Percentiles rank a stretch among this genome's conserved stretches.
phyloP scores from a whole-genome alignment of 2,888 invertebrate genomes.

The Melinaea menophilus region DNA sequence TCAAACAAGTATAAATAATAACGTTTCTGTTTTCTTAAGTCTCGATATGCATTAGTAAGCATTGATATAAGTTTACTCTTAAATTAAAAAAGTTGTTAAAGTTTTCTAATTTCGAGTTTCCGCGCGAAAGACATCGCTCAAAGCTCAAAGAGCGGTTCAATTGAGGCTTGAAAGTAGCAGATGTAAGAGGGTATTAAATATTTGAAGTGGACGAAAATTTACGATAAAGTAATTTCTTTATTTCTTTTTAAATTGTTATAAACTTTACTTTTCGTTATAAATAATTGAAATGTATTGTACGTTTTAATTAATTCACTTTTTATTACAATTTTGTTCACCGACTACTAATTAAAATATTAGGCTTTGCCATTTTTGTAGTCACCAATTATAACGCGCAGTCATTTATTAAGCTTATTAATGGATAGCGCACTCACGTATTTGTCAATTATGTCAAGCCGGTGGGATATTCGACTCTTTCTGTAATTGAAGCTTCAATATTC shows the following conservation, averaged over 20 bases:
- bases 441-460: slow-evolving; percentile 46
- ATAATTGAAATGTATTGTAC: not conserved
- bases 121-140: not conserved
- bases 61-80: not conserved
- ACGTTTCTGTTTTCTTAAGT: too few relatives aligned
- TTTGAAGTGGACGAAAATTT: not conserved
- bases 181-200: not conserved
- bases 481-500: slow-evolving; percentile 62
- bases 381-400: too few relatives aligned
- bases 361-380: too few relatives aligned
- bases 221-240: not conserved
- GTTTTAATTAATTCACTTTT: too few relatives aligned
- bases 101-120: not conserved
- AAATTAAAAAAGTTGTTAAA: not conserved
- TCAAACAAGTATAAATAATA: not conserved
- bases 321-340: too few relatives aligned
- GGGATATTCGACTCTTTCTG: slow-evolving; percentile 44
- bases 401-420: too few relatives aligned
- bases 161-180: slow-evolving; percentile 3
- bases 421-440: slow-evolving; percentile 41
- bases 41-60: not conserved
- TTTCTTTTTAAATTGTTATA: not conserved
- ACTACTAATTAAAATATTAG: too few relatives aligned
- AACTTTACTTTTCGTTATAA: not conserved
- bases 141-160: not conserved